Evolutionary conservation across 2,888 invertebrate species (phyloP).

Genomic region (Zaprionus bogoriensis): DNA sequence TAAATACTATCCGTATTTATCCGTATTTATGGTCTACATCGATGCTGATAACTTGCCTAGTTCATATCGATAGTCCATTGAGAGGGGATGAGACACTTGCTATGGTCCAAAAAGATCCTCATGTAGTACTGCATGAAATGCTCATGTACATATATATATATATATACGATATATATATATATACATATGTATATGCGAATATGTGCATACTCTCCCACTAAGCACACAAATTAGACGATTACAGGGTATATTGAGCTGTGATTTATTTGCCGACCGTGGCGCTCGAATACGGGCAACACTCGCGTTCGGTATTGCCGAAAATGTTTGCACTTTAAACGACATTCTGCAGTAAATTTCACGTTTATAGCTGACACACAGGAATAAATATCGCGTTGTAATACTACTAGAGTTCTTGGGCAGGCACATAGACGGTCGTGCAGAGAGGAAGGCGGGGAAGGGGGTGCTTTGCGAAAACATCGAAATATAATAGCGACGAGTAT

Average conservation of each 20-base stretch:
- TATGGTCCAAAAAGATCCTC: too few relatives aligned
- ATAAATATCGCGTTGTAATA: slow-evolving; percentile 70
- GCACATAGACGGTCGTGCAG: too few relatives aligned
- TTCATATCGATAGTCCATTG: too few relatives aligned
- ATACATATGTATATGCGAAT: too few relatives aligned
- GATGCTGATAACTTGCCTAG: too few relatives aligned
- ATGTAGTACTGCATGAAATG: too few relatives aligned
- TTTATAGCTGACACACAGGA: slow-evolving; percentile 76
- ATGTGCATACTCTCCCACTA: background rate
- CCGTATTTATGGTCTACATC: too few relatives aligned
- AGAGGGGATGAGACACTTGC: too few relatives aligned
- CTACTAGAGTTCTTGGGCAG: slow-evolving; percentile 9
- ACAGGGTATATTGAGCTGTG: slow-evolving; percentile 11
- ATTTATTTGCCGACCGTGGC: slow-evolving; percentile 5
- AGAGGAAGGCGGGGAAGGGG: background rate
- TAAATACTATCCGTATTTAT: too few relatives aligned
- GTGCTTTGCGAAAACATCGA: slow-evolving; percentile 27
- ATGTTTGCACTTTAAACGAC: slow-evolving; percentile 72
- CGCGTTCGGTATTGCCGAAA: slow-evolving; percentile 22
- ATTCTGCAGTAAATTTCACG: slow-evolving; percentile 78
- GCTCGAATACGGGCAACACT: slow-evolving; percentile 3
- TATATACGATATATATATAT: too few relatives aligned
- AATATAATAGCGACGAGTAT: slow-evolving; percentile 37
- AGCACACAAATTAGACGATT: background rate
- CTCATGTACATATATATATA: too few relatives aligned